Evolutionary conservation across 92 coral and sea anemone species (phyloP).

Genomic region (Diadumene lineata): DNA sequence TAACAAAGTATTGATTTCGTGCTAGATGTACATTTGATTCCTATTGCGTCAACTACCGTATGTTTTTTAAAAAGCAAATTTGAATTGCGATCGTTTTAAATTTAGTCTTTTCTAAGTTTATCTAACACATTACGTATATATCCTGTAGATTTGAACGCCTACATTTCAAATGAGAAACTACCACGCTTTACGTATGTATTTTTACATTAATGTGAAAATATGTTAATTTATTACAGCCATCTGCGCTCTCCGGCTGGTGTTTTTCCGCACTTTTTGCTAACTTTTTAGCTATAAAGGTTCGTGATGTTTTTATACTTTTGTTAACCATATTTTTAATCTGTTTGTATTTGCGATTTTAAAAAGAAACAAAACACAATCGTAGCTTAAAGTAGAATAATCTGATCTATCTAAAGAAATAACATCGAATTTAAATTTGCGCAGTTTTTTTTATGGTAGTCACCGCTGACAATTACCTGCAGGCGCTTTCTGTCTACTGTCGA

Average conservation of each 20-base stretch:
- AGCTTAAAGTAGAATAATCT: no score
- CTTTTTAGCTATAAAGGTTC: not conserved
- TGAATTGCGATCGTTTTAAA: no score
- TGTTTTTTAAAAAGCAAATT: no score
- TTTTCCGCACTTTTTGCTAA: not conserved
- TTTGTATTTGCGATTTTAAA: no score
- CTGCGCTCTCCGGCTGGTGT: not conserved
- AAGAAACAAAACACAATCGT: no score
- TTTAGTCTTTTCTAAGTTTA: no score
- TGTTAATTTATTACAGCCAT: not conserved
- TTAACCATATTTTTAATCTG: no score
- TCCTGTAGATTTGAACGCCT: not conserved
- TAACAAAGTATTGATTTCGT: no score
- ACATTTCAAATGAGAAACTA: not conserved
- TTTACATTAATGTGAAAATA: not conserved
- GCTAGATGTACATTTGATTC: no score
- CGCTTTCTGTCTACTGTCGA: constrained; percentile 21
- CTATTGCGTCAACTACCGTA: no score
- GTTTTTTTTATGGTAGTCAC: not conserved
- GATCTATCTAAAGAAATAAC: no score
- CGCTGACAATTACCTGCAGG: constrained; percentile 22
- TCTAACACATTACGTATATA: no score
- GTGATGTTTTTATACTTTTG: not conserved
- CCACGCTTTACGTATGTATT: constrained; percentile 1
- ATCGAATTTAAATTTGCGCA: not conserved